Evolutionary conservation across 2,113 vertebrate genomes (phyloP).

Genomic region (Nothoprocta pentlandii): DNA sequence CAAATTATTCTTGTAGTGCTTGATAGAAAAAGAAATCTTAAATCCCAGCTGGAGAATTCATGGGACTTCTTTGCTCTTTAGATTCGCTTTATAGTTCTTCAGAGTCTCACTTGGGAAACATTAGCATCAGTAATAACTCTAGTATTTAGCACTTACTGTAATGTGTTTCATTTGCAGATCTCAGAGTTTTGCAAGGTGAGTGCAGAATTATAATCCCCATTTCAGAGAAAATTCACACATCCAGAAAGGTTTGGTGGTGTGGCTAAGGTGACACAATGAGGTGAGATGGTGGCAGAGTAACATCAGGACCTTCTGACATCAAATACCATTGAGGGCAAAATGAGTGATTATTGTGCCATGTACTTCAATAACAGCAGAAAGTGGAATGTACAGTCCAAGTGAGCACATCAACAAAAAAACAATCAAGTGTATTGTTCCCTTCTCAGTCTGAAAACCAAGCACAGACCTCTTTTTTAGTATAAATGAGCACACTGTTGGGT

Average conservation of each 20-base stretch:
- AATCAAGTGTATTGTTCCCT: not conserved
- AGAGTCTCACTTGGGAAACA: not conserved
- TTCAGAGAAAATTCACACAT: not conserved
- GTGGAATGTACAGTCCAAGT: not conserved
- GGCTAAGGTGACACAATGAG: not conserved
- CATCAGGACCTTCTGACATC: not conserved
- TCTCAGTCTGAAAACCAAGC: not conserved
- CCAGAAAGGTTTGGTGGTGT: not conserved
- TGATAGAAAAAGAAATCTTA: slow-evolving; percentile 21
- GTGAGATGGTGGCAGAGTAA: not conserved
- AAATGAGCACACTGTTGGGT: not conserved
- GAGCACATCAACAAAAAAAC: not conserved
- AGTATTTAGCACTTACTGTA: not conserved
- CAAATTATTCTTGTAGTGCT: slow-evolving; percentile 40
- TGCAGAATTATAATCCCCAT: not conserved
- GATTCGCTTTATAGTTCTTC: slow-evolving; percentile 26
- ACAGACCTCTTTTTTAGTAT: not conserved
- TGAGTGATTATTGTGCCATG: not conserved
- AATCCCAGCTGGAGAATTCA: slow-evolving; percentile 36
- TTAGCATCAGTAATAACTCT: slow-evolving; percentile 15
- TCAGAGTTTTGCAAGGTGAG: slow-evolving; percentile 2
- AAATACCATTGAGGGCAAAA: not conserved
- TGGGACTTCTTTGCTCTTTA: slow-evolving; percentile 22
- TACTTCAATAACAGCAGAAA: not conserved
- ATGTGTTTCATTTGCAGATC: not conserved